Evolutionary conservation across 2,888 invertebrate species (phyloP), one percentile per base, ranked within the genome.

Genomic region (Troides helena): DNA sequence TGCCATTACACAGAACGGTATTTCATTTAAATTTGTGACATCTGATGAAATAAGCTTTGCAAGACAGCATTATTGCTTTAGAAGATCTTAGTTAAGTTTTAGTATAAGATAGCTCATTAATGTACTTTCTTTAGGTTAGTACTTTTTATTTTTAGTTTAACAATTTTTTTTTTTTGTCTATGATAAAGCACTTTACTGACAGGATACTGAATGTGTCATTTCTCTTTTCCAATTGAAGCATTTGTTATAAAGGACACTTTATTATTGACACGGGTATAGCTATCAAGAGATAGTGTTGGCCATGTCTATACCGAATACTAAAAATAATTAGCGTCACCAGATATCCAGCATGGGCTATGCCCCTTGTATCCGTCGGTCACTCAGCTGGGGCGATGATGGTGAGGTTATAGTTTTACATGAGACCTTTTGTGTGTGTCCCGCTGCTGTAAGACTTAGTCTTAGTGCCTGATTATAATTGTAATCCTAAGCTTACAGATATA

Each of bases 351-450:
- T 97, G 96, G 96, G 95, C 95, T 0, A 90, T 98, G 10, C 85
- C 98, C 65, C 96, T 98, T 96, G 91, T 97, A 53, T 97, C 97
- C 0, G 97, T 97, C 6, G 98, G 98, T 0, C 88, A 89, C 67
- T 90, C 90, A 65, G 90, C 90, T 0, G 91, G 90, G 2, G 89
- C 87, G 12, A 82, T 92, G 50, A 90, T 3, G 90, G 89, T 79
- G 72, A 92, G 87, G 79, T 89, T 88, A 69, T 87, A 93, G 78
- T 90, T 85, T 75, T 90, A 1, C 97, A 98, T 80, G 98, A 98
- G 88, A 97, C 97, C 0, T 95, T 97, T 95, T 96, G 64, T 98
- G 98, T 81, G 97, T 97, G 10, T 95, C 97, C 0, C 88, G 98
- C 58, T 95, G 97, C 0, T 97, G 97, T 56, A 97, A 98, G 84